These are phyloP conservation scores for Anhinga anhinga DNA, from an alignment of 2,113 vertebrate species.

Conservation along the genomic window DNA sequence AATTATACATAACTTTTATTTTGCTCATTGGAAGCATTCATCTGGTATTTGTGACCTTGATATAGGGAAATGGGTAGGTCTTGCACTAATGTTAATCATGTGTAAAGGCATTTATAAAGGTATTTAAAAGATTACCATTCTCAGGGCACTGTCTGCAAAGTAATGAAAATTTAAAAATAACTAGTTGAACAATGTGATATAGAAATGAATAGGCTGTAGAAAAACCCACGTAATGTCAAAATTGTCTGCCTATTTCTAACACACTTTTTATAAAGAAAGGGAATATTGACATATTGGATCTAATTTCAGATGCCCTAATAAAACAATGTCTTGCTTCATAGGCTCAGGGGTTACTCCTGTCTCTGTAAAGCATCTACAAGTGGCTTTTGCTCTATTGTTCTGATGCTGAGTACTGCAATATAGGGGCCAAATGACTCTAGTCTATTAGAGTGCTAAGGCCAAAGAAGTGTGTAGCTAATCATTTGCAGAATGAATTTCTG, in stretches of 20 bases:
- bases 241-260: not conserved
- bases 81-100: not conserved
- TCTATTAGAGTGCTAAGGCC: not conserved
- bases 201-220: conserved; percentile 19
- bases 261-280: not conserved
- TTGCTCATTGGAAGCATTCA: not conserved
- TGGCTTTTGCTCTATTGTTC: not conserved
- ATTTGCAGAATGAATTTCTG: not conserved
- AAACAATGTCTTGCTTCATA: not conserved
- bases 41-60: not conserved
- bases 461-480: not conserved
- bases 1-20: not conserved
- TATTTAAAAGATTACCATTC: not conserved
- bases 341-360: not conserved
- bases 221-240: not conserved
- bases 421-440: not conserved
- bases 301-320: not conserved
- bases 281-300: not conserved
- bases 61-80: not conserved
- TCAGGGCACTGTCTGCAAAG: conserved; percentile 1
- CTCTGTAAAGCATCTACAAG: not conserved
- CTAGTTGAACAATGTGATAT: not conserved
- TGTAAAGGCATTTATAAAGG: not conserved
- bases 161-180: conserved; percentile 44
- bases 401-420: not conserved